Evolutionary conservation across 1,140 invertebrate species (phyloP).

Genomic region (Whitmania pigra): DNA sequence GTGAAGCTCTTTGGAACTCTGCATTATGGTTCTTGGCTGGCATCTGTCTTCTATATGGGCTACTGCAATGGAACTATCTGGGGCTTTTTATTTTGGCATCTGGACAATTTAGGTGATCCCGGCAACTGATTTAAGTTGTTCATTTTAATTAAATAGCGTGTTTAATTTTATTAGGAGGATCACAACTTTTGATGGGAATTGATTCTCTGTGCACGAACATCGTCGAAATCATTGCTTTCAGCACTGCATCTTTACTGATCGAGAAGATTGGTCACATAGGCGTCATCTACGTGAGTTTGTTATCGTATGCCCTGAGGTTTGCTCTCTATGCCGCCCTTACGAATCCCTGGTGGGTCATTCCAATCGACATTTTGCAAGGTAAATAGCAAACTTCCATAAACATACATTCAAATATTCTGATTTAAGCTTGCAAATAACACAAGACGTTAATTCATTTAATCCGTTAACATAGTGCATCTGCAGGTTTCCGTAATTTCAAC

Average conservation of each 20-base stretch:
- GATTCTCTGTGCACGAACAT: conserved; percentile 4
- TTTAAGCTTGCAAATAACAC: too few species aligned
- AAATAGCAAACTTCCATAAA: neutral
- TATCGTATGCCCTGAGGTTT: conserved; percentile 20
- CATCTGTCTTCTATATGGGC: conserved; percentile 21
- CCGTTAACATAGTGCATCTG: too few species aligned
- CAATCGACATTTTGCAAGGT: conserved; percentile 24
- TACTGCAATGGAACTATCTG: conserved; percentile 25
- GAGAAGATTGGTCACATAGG: conserved; percentile 19
- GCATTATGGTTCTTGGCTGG: conserved; percentile 25
- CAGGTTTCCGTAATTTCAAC: too few species aligned
- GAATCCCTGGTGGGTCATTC: conserved; percentile 23
- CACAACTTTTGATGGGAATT: conserved; percentile 22
- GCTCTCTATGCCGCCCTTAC: conserved; percentile 18
- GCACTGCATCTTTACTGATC: conserved; percentile 19
- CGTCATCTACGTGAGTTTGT: conserved; percentile 22
- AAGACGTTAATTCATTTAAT: too few species aligned
- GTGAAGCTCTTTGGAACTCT: conserved; percentile 17
- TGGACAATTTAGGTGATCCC: conserved; percentile 23
- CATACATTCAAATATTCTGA: too few species aligned
- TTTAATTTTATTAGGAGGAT: conserved; percentile 17
- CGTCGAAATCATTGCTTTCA: conserved; percentile 22
- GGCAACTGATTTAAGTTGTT: neutral
- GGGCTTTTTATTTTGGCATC: conserved; percentile 25
- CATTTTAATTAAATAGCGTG: neutral